phyloP scores from a whole-genome alignment of 2,888 invertebrate species.

The Rhagophthalmus giganteus region DNA sequence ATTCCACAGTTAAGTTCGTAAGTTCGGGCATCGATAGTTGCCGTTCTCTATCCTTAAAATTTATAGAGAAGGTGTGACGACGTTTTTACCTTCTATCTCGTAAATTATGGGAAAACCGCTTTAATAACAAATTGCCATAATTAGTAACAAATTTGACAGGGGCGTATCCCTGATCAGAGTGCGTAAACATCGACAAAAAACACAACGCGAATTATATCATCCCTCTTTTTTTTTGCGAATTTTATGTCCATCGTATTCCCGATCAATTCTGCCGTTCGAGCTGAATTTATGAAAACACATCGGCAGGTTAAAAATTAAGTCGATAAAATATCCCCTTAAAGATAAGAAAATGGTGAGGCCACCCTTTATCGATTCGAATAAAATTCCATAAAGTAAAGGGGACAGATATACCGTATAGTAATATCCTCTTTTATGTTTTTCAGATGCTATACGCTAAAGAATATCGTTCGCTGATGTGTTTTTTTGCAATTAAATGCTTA shows the following conservation, averaged over 20 bases:
- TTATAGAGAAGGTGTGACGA: too few relatives aligned
- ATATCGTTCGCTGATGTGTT: too few relatives aligned
- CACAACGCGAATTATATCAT: too few relatives aligned
- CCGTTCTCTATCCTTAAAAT: too few relatives aligned
- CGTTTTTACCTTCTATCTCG: neutral
- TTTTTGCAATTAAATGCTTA: too few relatives aligned
- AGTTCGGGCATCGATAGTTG: too few relatives aligned
- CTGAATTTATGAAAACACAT: neutral
- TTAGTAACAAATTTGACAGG: too few relatives aligned
- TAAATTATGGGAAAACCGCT: too few relatives aligned
- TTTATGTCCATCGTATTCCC: neutral
- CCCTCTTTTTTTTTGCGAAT: neutral
- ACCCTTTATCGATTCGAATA: neutral
- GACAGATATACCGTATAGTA: neutral
- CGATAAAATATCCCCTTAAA: neutral
- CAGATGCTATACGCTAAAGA: neutral
- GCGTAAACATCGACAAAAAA: too few relatives aligned
- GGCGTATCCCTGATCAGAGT: too few relatives aligned
- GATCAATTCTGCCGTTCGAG: neutral
- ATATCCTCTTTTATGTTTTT: neutral
- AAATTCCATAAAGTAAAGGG: neutral
- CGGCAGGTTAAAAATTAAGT: neutral
- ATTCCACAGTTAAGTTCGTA: too few relatives aligned
- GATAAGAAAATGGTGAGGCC: neutral
- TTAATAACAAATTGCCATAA: too few relatives aligned